These are phyloP conservation scores for Eupithecia insigniata DNA, from an alignment of 2,888 invertebrate species.

Conservation along the genomic window DNA sequence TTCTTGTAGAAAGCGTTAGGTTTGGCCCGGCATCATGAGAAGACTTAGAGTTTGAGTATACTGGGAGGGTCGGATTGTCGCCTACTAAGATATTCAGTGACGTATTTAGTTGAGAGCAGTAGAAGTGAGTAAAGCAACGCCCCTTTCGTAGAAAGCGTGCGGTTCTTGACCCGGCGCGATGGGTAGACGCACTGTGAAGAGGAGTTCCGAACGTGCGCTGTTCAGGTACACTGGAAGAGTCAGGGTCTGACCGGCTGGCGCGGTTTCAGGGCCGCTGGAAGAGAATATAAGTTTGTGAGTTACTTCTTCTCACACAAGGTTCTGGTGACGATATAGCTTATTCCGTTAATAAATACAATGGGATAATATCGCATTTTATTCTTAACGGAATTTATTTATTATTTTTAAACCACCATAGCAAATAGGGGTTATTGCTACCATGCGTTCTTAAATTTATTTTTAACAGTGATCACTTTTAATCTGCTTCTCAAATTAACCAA, in stretches of 20 bases:
- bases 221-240: slow-evolving; percentile 98
- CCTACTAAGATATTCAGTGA: slow-evolving; percentile 58
- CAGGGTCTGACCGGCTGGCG: slow-evolving; percentile 84
- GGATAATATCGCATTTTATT: neutral
- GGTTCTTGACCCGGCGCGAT: slow-evolving; percentile 95
- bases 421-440: too few relatives aligned
- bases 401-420: too few relatives aligned
- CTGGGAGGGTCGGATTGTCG: slow-evolving; percentile 92
- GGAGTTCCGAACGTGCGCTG: slow-evolving; percentile 95
- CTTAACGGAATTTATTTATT: too few relatives aligned
- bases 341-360: neutral
- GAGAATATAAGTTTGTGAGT: neutral
- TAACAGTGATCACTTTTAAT: too few relatives aligned
- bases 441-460: too few relatives aligned
- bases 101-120: slow-evolving; percentile 88
- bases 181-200: slow-evolving; percentile 97
- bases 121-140: slow-evolving; percentile 97
- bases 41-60: slow-evolving; percentile 98
- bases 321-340: neutral
- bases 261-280: slow-evolving; percentile 69
- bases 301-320: neutral
- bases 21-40: slow-evolving; percentile 93
- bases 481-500: too few relatives aligned
- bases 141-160: slow-evolving; percentile 98
- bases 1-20: slow-evolving; percentile 98